Conservation (phyloP, 1,140 invertebrate genomes). For the Meloidogyne hapla region DNA sequence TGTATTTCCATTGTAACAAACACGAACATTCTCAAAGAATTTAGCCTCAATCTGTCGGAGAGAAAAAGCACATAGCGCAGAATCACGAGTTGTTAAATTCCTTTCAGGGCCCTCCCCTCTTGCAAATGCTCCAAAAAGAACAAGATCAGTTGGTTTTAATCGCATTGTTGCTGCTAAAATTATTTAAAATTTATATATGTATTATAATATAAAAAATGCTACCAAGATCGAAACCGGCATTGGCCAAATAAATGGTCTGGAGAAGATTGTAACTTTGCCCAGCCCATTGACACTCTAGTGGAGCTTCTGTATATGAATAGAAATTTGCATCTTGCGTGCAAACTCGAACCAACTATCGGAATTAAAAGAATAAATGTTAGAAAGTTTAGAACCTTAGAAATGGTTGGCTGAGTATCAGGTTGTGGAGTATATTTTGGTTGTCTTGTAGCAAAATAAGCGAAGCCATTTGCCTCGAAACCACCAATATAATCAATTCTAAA, state of each 20-base stretch:
- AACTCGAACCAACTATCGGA: slow-evolving; percentile 29
- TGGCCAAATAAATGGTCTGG: background rate
- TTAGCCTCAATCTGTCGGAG: slow-evolving; percentile 54
- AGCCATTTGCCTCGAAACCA: slow-evolving; percentile 58
- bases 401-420: slow-evolving; percentile 37
- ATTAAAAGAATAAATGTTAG: background rate
- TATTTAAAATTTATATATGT: slow-evolving; percentile 42
- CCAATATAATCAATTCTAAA: slow-evolving; percentile 59
- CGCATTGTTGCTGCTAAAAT: slow-evolving; percentile 51
- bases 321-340: slow-evolving; percentile 60
- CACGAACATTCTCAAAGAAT: slow-evolving; percentile 58
- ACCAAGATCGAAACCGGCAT: slow-evolving; percentile 31
- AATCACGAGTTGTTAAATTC: slow-evolving; percentile 49
- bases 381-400: slow-evolving; percentile 48
- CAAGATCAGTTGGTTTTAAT: slow-evolving; percentile 50
- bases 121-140: slow-evolving; percentile 50
- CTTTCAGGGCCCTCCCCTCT: slow-evolving; percentile 43
- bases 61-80: slow-evolving; percentile 57
- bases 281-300: slow-evolving; percentile 54
- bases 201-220: too few relatives aligned
- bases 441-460: slow-evolving; percentile 62
- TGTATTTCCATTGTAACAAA: slow-evolving; percentile 57
- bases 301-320: slow-evolving; percentile 60
- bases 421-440: slow-evolving; percentile 53
- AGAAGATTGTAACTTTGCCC: slow-evolving; percentile 58